Evolutionary conservation across 2,888 invertebrate species (phyloP).

Genomic region (Autographa gamma): DNA sequence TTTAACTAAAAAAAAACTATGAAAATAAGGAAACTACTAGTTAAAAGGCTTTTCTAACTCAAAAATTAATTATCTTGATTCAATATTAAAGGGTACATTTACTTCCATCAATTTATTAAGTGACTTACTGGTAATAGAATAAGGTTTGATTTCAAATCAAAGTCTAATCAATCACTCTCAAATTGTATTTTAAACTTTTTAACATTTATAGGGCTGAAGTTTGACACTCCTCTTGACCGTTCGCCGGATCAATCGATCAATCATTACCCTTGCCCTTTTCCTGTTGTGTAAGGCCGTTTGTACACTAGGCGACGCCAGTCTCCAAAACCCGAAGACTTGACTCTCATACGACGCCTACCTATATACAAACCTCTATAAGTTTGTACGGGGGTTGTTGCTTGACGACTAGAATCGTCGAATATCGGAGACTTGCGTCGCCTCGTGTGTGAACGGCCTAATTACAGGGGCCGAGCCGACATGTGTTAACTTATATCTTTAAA

Average conservation of each 20-base stretch:
- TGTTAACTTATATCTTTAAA: neutral
- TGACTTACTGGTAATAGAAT: neutral
- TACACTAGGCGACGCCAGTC: too few species aligned
- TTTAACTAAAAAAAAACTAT: conserved; percentile 29
- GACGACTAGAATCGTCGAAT: too few species aligned
- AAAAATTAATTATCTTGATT: neutral
- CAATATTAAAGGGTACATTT: neutral
- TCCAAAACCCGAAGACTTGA: too few species aligned
- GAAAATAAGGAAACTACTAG: neutral
- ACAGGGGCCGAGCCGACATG: neutral
- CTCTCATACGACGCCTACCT: too few species aligned
- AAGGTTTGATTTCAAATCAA: conserved; percentile 1
- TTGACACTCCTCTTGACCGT: conserved; percentile 3
- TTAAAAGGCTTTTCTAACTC: neutral
- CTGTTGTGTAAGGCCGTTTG: neutral
- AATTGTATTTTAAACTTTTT: conserved; percentile 8
- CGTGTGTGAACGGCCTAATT: neutral
- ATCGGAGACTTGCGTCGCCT: too few species aligned
- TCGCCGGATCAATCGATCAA: conserved; percentile 6
- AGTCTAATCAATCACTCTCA: conserved; percentile 2
- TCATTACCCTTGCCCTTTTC: conserved; percentile 6
- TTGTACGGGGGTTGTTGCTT: too few species aligned
- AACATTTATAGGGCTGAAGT: conserved; percentile 7
- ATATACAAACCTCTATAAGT: too few species aligned
- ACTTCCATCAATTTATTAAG: neutral